Base-by-base conservation (phyloP, 1,140 invertebrate species). In the Tetramorium simillimum region DNA sequence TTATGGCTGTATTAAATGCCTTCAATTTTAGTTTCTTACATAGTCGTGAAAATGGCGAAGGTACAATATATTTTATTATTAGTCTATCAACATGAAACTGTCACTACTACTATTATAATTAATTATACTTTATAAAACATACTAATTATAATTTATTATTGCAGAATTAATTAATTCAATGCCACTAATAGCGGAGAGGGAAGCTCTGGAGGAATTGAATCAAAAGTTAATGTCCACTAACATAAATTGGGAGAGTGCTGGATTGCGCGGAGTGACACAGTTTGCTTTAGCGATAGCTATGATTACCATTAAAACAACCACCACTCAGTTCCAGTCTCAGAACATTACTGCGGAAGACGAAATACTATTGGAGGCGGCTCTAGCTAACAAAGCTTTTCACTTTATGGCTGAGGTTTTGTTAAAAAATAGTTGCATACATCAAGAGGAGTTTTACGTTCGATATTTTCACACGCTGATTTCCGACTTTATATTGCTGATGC, bases 401-500 rank as follows among this genome's bases (percentile, higher is more conserved):
- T 98, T 98, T 92, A 92, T 98, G 14, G 96, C 97, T 16, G 96
- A 97, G 60, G 95, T 97, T 28, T 94, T 99, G 65, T 95, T 99
- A 1, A 96, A 97, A n/a, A 97, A 96, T 81, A 96, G 97, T 24
- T 94, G 95, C 21, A 96, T 98, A 65, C 96, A 97, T 88, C 96
- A 96, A 85, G 98, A 98, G 94, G 97, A 98, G 93, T 99, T 98
- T 93, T 98, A 98, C 91, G 95, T 98, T 88, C 96, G 97, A 60
- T 96, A 98, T 72, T 96, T 99, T 51, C 99, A 99, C 93, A 96
- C 96, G 14, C 93, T 99, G 1, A 96, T 99, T 63, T 98, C 98
- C 0, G 99, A 99, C 94, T 99, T 99, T 89, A 98, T 99, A 76
- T 97, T 98, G 67, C 96, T 98, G 51, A 98, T 99, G 98, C 98